A percentile compares a stretch with the other conserved stretches of the same genome.
phyloP scores from a whole-genome alignment of 2,797 vertebrate genomes.

The Arctocebus calabarensis region DNA sequence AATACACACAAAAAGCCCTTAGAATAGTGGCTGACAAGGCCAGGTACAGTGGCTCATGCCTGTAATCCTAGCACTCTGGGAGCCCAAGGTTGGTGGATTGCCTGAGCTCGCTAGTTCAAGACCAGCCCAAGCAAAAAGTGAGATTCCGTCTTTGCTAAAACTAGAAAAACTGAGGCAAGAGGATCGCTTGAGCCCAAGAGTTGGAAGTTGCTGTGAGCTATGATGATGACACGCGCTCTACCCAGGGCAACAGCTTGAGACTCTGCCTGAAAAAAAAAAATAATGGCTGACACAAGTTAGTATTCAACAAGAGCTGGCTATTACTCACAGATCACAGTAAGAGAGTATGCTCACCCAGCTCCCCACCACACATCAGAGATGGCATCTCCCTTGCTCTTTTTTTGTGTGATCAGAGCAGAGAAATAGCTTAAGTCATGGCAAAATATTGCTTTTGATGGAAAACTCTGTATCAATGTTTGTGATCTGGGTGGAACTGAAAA shows the following conservation, averaged over 20 bases:
- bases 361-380: not conserved
- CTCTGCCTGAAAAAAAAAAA: not conserved
- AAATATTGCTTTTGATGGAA: slow-evolving; percentile 59
- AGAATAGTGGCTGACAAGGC: not conserved
- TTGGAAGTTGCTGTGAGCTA: too few species aligned
- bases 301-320: slow-evolving; percentile 5
- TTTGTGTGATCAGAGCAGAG: not conserved
- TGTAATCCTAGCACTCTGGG: too few species aligned
- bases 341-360: not conserved
- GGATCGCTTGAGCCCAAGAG: too few species aligned
- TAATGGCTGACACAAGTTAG: not conserved
- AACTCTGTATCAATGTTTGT: slow-evolving; percentile 37
- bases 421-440: slow-evolving; percentile 47
- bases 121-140: too few species aligned
- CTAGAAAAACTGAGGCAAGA: too few species aligned
- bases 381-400: slow-evolving; percentile 21
- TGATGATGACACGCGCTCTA: too few species aligned
- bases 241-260: too few species aligned
- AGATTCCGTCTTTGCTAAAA: too few species aligned
- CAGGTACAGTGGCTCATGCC: too few species aligned
- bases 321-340: not conserved
- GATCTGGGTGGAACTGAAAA: slow-evolving; percentile 50
- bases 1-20: not conserved
- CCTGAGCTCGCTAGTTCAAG: too few species aligned
- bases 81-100: too few species aligned